Base-by-base conservation (phyloP, 2,113 vertebrate genomes). In the Heloderma charlesbogerti region DNA sequence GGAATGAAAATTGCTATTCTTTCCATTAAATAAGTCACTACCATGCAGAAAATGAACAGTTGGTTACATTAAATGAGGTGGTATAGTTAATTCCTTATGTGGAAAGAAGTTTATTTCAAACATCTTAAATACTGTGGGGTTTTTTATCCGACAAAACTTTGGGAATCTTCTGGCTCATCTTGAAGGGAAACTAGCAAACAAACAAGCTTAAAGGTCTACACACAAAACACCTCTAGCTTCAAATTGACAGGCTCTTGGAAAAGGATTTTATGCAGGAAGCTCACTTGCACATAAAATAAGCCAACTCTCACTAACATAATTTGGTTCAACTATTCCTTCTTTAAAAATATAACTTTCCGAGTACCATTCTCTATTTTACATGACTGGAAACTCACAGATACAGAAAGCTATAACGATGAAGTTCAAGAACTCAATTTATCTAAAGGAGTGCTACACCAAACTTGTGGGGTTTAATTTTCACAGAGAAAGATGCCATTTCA, bases 21-120 rank as follows among this genome's bases (percentile, higher is more conserved):
- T 93, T 71, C 92, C 92, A 90, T 31, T 15, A 94, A 94, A 94
- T n/a, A 93, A 93, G 43, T 91, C 89, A 92, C 88, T 48, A 93
- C 2, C 84, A 90, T 45, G 15, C 86, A 93, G 71, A 77, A 96
- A 94, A 95, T 84, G 87, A 94, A 94, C 31, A 57, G 69, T 71
- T 92, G 78, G 78, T 84, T 94, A 91, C 77, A 93, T 95, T 72
- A 94, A 93, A 94, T 87, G 27, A 92, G 10, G 34, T 75, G 43
- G 60, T 60, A 94, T 0, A 93, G 71, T 91, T 93, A 92, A 91
- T 82, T 89, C 27, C 63, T 91, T 80, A 37, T 13, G 71, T 20
- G 25, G 85, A 78, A 91, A 92, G 89, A 91, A 90, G 71, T 22
- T 6, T 0, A 0, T 93, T 87, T 83, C 66, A 91, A 93, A 74